A percentile compares a stretch with the other conserved stretches of the same genome.
Evolutionary conservation across 1,140 invertebrate genomes (phyloP).

Genomic region (Heliothis subflexa): DNA sequence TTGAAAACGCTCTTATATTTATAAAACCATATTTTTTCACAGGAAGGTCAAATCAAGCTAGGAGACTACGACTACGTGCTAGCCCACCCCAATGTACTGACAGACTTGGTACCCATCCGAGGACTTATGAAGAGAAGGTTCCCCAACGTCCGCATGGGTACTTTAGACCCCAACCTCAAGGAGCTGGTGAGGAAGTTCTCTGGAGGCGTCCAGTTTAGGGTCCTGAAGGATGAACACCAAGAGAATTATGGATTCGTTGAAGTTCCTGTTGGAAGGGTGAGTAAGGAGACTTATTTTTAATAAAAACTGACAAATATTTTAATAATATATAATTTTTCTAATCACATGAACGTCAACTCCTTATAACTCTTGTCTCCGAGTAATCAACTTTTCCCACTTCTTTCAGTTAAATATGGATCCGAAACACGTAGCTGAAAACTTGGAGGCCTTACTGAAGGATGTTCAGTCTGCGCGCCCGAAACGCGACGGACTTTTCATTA

Average conservation of each 20-base stretch:
- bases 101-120: conserved; percentile 90
- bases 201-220: conserved; percentile 89
- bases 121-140: conserved; percentile 92
- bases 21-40: conserved; percentile 34
- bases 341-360: conserved; percentile 11
- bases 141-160: conserved; percentile 90
- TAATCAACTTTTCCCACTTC: conserved; percentile 2
- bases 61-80: conserved; percentile 91
- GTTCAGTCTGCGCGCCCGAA: conserved; percentile 88
- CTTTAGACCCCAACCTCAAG: conserved; percentile 88
- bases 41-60: conserved; percentile 89
- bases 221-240: conserved; percentile 88
- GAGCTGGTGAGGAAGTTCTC: conserved; percentile 88
- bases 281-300: conserved; percentile 46
- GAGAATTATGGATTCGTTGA: conserved; percentile 90
- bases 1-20: no score
- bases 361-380: background rate
- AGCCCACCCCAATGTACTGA: conserved; percentile 92
- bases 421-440: conserved; percentile 90
- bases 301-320: no score
- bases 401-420: conserved; percentile 90
- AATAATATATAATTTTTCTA: no score
- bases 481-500: conserved; percentile 89
- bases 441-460: conserved; percentile 88
- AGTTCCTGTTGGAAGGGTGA: conserved; percentile 89